Percentiles rank a stretch among this genome's conserved stretches.
Evolutionary conservation across 2,113 vertebrate species (phyloP).

Genomic region (Condylura cristata): DNA sequence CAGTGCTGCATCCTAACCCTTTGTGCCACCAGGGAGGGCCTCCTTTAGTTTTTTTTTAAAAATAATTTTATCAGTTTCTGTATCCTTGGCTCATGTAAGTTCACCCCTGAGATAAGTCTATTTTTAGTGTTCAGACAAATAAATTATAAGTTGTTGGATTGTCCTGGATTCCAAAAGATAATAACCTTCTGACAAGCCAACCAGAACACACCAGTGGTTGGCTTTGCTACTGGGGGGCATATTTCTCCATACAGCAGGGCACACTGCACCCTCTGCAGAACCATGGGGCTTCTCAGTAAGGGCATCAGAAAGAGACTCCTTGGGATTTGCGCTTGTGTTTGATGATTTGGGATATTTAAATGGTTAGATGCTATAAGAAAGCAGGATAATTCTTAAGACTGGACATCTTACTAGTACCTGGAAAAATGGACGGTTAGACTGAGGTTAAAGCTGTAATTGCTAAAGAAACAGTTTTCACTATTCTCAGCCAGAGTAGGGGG

Average conservation of each 20-base stretch:
- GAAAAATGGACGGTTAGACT: background rate
- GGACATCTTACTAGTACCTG: background rate
- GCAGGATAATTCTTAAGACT: background rate
- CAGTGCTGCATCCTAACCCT: no score
- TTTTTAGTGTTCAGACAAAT: background rate
- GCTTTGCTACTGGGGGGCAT: background rate
- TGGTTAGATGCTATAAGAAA: background rate
- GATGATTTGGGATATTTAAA: background rate
- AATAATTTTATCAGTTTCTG: background rate
- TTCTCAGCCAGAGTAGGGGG: background rate
- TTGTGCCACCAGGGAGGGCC: no score
- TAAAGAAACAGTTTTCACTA: background rate
- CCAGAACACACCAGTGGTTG: background rate
- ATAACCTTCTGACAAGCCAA: background rate
- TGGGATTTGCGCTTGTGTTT: background rate
- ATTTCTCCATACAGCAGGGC: background rate
- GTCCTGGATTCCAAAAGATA: background rate
- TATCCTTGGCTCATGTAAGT: background rate
- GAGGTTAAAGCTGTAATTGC: background rate
- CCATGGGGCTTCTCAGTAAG: background rate
- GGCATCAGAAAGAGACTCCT: background rate
- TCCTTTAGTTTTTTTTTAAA: no score
- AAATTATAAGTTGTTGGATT: background rate
- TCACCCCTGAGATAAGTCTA: background rate
- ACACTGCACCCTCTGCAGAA: background rate